Percentiles rank a stretch among this genome's conserved stretches.
Evolutionary conservation across 2,113 vertebrate genomes (phyloP).

Genomic region (Trematomus loennbergii): DNA sequence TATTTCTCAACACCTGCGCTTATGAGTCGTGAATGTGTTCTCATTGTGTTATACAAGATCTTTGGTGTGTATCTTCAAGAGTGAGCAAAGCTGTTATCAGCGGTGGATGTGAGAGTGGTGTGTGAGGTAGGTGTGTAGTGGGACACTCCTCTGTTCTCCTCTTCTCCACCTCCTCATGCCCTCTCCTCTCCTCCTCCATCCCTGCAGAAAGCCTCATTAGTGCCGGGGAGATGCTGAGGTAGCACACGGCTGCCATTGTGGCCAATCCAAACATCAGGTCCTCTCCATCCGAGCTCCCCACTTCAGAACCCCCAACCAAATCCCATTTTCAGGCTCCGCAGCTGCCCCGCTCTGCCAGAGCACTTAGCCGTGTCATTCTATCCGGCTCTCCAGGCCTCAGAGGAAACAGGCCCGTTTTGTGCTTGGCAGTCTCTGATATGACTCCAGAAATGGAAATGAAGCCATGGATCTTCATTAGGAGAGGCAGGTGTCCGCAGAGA

Average conservation of each 20-base stretch:
- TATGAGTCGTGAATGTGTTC: slow-evolving; percentile 20
- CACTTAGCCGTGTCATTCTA: slow-evolving; percentile 88
- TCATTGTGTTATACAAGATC: slow-evolving; percentile 32
- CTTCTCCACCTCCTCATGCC: slow-evolving; percentile 56
- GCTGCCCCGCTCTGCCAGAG: slow-evolving; percentile 85
- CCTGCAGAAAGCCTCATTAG: slow-evolving; percentile 84
- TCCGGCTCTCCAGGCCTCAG: slow-evolving; percentile 84
- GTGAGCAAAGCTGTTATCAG: slow-evolving; percentile 53
- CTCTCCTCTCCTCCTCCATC: slow-evolving; percentile 63
- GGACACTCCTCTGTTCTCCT: slow-evolving; percentile 58
- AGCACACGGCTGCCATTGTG: slow-evolving; percentile 86
- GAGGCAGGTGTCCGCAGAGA: slow-evolving; percentile 91
- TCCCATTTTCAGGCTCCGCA: slow-evolving; percentile 86
- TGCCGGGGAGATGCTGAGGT: slow-evolving; percentile 74
- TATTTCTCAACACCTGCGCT: slow-evolving; percentile 48
- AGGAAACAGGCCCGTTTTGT: slow-evolving; percentile 86
- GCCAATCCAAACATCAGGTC: slow-evolving; percentile 86
- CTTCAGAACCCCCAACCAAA: slow-evolving; percentile 82
- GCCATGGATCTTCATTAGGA: slow-evolving; percentile 91
- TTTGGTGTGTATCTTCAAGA: slow-evolving; percentile 59
- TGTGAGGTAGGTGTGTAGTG: slow-evolving; percentile 67
- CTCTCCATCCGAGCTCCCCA: slow-evolving; percentile 78
- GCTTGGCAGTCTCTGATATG: slow-evolving; percentile 82
- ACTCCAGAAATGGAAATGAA: slow-evolving; percentile 90
- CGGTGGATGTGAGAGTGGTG: slow-evolving; percentile 61